Base-by-base conservation (phyloP, 2,797 vertebrate genomes). In the Sphaeramia orbicularis region DNA sequence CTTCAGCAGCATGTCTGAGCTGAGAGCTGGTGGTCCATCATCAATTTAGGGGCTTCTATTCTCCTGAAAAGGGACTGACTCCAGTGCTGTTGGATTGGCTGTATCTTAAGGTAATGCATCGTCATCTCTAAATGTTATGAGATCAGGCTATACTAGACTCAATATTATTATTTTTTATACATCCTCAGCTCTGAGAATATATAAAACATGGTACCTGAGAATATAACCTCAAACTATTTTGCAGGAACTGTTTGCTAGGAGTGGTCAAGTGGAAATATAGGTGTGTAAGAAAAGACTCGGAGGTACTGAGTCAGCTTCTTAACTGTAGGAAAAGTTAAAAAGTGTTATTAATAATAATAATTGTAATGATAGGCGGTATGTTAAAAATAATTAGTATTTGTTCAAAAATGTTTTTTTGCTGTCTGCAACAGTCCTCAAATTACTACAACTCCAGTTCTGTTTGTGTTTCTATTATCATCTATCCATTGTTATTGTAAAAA, bases 31-130 rank as follows among this genome's bases (percentile, higher is more conserved):
- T 21, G 19, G 40, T 9, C 2, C 30, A 15, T 56, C 54, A 63
- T 51, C 44, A 10, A 21, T 41, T 47, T 44, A 71, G 48, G 16
- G 36, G 24, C 27, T 41, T 1, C 47, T 48, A 11, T 66, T 71
- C 32, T 52, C 8, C 30, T 36, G 10, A 60, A 71, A 49, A 52
- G 1, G 13, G 1, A 18, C 16, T 63, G 43, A 35, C 38, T 41
- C 15, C 3, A 5, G 12, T 68, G 48, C 42, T 35, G 3, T 44
- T 44, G 43, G 57, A 35, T 37, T 47, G n/a, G 14, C 40, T n/a
- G 32, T n/a, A 41, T 60, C 2, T 2, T 11, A 54, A 89, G 90
- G 89, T 91, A 83, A 78, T 64, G 71, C 74, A 49, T 32, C 16
- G 13, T 41, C 10, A 36, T 43, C 4, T 41, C 4, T 10, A 4